These are phyloP conservation scores for Bombyx huttoni DNA, from an alignment of 2,888 invertebrate species.

Conservation along the genomic window DNA sequence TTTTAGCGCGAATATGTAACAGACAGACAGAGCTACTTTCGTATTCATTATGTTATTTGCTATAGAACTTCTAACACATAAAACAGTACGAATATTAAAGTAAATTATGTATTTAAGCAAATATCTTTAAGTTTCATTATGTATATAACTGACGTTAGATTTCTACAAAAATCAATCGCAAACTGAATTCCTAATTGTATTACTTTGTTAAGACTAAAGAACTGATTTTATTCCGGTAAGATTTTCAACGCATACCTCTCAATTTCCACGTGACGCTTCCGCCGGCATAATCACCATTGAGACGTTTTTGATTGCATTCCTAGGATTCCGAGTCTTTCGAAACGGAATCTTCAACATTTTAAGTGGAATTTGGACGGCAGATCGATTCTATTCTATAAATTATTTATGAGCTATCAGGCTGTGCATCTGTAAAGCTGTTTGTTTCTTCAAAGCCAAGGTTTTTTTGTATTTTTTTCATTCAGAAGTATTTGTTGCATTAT, in stretches of 20 bases:
- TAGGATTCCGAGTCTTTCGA: constrained; percentile 17
- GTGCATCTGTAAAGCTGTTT: not conserved
- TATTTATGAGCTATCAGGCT: not conserved
- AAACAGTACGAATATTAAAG: no score
- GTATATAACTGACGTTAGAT: no score
- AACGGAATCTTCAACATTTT: constrained; percentile 21
- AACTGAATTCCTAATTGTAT: no score
- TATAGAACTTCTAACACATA: no score
- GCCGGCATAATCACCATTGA: constrained; percentile 10
- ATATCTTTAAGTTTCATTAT: no score
- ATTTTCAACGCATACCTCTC: constrained; percentile 16
- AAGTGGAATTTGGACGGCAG: constrained; percentile 24
- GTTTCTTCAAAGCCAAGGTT: not conserved
- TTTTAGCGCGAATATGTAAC: no score
- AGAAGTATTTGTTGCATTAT: no score
- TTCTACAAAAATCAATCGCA: no score
- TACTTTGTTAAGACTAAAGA: not conserved
- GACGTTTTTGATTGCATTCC: constrained; percentile 33
- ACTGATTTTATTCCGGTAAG: not conserved
- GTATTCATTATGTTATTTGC: no score
- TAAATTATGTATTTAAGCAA: no score
- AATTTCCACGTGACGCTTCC: constrained; percentile 22
- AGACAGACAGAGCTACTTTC: no score
- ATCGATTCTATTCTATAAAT: constrained; percentile 1
- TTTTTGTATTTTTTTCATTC: no score